phyloP scores from a whole-genome alignment of 2,113 vertebrate genomes.

The Thunnus maccoyii region DNA sequence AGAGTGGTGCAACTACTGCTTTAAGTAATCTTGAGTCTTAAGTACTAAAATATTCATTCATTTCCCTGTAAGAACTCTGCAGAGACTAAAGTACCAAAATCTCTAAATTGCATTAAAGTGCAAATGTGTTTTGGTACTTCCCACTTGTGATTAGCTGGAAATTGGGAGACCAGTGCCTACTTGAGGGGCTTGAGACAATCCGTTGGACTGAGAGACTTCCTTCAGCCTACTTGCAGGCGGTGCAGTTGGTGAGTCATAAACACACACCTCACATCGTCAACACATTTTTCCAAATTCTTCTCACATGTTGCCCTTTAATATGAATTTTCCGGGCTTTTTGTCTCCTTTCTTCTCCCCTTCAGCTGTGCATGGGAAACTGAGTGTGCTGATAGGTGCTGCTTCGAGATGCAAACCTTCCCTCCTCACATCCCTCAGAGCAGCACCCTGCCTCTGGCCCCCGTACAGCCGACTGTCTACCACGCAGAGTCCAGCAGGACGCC shows the following conservation, averaged over 20 bases:
- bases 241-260: conserved; percentile 14
- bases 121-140: neutral
- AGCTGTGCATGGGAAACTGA: conserved; percentile 27
- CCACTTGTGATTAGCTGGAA: conserved; percentile 1
- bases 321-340: neutral
- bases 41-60: no score
- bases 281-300: neutral
- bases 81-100: no score
- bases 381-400: neutral
- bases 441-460: neutral
- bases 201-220: neutral
- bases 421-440: neutral
- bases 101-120: neutral
- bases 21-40: no score
- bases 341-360: neutral
- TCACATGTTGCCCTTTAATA: no score
- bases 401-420: conserved; percentile 4
- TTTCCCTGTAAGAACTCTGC: no score
- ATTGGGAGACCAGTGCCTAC: neutral
- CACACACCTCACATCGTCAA: neutral
- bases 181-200: neutral
- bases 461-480: neutral
- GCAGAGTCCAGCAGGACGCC: neutral
- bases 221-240: neutral
- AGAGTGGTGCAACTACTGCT: no score